phyloP scores from a whole-genome alignment of 2,797 vertebrate species.

The Sebastes variabilis region DNA sequence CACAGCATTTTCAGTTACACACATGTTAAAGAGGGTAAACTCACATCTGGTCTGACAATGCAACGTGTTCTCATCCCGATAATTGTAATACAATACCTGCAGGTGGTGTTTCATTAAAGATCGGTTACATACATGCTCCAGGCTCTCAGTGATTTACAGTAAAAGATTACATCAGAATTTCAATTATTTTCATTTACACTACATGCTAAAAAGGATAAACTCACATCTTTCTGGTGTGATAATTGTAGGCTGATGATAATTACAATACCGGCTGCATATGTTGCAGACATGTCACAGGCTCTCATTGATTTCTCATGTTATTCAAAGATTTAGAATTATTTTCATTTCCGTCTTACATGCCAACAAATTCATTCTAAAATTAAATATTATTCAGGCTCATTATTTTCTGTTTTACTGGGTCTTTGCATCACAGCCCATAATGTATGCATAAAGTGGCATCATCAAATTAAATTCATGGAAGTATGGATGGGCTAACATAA shows the following conservation, averaged over 20 bases:
- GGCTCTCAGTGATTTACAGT: too few relatives aligned
- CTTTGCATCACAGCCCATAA: not conserved
- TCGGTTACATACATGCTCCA: too few relatives aligned
- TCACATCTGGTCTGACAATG: too few relatives aligned
- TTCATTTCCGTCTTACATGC: not conserved
- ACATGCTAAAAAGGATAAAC: not conserved
- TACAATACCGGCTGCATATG: not conserved
- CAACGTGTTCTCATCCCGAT: too few relatives aligned
- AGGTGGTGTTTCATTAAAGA: too few relatives aligned
- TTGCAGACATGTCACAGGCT: not conserved
- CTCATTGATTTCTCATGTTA: not conserved
- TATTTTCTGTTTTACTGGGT: not conserved
- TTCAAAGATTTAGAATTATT: not conserved
- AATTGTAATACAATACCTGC: too few relatives aligned
- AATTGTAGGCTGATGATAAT: not conserved
- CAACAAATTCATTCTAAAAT: not conserved
- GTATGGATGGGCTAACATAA: not conserved
- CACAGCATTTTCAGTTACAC: not conserved
- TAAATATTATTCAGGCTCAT: not conserved
- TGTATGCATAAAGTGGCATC: not conserved
- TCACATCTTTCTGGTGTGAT: not conserved
- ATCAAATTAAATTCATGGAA: not conserved
- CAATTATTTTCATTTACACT: not conserved
- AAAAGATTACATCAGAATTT: too few relatives aligned
- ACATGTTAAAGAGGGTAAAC: not conserved